These are phyloP conservation scores for Pristionchus arcanus DNA, from an alignment of 2,888 invertebrate species.

Conservation along the genomic window DNA sequence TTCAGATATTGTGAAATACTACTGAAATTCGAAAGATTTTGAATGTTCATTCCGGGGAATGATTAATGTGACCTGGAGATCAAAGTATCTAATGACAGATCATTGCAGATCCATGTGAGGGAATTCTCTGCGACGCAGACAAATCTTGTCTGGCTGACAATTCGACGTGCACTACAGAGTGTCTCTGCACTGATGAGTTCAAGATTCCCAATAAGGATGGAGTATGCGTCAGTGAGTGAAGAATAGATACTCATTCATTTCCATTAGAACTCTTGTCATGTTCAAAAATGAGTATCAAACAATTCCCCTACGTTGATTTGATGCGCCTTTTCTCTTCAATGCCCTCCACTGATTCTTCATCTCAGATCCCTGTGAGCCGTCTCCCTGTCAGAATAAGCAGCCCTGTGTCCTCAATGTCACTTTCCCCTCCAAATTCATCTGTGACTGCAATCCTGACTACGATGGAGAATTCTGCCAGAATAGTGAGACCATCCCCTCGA, in stretches of 20 bases:
- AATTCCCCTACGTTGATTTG: no score
- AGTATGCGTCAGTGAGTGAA: slow-evolving; percentile 27
- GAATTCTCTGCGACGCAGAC: slow-evolving; percentile 2
- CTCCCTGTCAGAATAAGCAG: slow-evolving; percentile 34
- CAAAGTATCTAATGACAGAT: not conserved
- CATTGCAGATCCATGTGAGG: slow-evolving; percentile 48
- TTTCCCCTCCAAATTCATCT: not conserved
- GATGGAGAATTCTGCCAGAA: slow-evolving; percentile 41
- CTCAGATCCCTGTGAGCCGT: slow-evolving; percentile 35
- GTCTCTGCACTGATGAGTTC: slow-evolving; percentile 28
- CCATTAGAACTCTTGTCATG: no score
- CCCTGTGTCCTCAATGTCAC: not conserved
- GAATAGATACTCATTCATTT: not conserved
- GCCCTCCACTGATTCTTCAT: not conserved
- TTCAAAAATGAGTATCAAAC: no score
- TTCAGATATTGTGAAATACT: not conserved
- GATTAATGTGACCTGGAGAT: not conserved
- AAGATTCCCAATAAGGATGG: slow-evolving; percentile 20
- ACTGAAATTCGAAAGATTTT: not conserved
- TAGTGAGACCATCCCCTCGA: not conserved
- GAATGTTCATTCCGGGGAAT: no score
- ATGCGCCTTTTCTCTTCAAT: not conserved
- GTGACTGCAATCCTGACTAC: slow-evolving; percentile 35
- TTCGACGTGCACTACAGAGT: not conserved
- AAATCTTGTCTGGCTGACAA: slow-evolving; percentile 4